These are phyloP conservation scores for Luidia sarsii DNA, from an alignment of 53 echinoderm and acorn worm species.

Conservation along the genomic window DNA sequence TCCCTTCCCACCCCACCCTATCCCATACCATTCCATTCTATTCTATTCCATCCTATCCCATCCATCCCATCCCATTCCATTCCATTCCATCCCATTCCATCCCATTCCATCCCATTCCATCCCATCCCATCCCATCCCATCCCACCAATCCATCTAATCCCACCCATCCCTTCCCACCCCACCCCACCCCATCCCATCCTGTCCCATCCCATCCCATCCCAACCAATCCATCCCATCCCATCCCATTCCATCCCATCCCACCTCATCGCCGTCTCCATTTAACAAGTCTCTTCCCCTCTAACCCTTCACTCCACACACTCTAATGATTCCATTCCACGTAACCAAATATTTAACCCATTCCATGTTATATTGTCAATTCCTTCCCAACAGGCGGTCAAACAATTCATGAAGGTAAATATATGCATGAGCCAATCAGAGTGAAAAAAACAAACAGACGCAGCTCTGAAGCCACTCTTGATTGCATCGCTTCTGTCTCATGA, in stretches of 20 bases:
- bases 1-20: too few species aligned
- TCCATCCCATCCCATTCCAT: too few species aligned
- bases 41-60: not conserved
- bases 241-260: not conserved
- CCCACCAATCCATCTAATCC: too few species aligned
- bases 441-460: not conserved
- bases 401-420: conserved; percentile 55
- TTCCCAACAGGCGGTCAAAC: conserved; percentile 39
- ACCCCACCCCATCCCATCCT: not conserved
- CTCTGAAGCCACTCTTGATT: too few species aligned
- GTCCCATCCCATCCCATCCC: not conserved
- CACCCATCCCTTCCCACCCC: not conserved
- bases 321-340: too few species aligned
- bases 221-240: not conserved
- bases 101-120: not conserved
- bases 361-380: conserved; percentile 8
- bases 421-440: conserved; percentile 1
- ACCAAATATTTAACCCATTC: conserved; percentile 30
- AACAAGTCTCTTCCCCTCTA: not conserved
- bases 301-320: too few species aligned
- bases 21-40: not conserved
- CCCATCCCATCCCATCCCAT: conserved; percentile 2
- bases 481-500: too few species aligned
- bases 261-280: not conserved
- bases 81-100: not conserved